Base-by-base conservation (phyloP, 2,113 vertebrate species). In the Rhinolophus ferrumequinum region DNA sequence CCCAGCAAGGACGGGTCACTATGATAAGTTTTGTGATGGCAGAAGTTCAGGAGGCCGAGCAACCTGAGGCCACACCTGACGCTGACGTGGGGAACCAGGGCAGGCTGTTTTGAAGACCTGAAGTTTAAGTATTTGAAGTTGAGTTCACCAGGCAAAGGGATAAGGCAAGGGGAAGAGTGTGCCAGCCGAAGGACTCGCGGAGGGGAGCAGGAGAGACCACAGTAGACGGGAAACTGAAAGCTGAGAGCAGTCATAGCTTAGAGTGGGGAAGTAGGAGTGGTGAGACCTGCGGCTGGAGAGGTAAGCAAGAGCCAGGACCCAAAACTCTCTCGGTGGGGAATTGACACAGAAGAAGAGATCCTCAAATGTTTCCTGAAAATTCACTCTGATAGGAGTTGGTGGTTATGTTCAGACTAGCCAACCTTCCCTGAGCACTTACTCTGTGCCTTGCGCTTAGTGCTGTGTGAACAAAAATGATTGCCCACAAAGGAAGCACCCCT, bases 1-100 rank as follows among this genome's bases (percentile, higher is more conserved):
- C 30, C 52, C 28, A 0, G 21, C 3, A 0, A 1, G 19, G 79
- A 33, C 11, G 0, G 0, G 6, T n/a, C 83, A 12, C 67, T 0
- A 8, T 1, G 9, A 3, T 1, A 7, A 7, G 18, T 16, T 62
- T 86, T 91, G 44, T 14, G 86, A n/a, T 0, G 33, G 38, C 21
- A 41, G 54, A 67, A 3, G 14, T 35, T 22, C 60, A 3, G 33
- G 79, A 58, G 16, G 9, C 47, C 28, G 24, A 21, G 18, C 10
- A 13, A 24, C 33, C 58, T 6, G 56, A 66, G 35, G 67, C 33
- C 0, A 2, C 30, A 26, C 16, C 67, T 58, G 50, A 3, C 1
- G 69, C 70, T 56, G 33, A 8, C 0, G 0, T 5, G 14, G 50
- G 18, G 44, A 77, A 52, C 1, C 70, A 14, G 66, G 60, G 22